phyloP scores from a whole-genome alignment of 64 coral and sea anemone genomes.

The Montipora cactus region DNA sequence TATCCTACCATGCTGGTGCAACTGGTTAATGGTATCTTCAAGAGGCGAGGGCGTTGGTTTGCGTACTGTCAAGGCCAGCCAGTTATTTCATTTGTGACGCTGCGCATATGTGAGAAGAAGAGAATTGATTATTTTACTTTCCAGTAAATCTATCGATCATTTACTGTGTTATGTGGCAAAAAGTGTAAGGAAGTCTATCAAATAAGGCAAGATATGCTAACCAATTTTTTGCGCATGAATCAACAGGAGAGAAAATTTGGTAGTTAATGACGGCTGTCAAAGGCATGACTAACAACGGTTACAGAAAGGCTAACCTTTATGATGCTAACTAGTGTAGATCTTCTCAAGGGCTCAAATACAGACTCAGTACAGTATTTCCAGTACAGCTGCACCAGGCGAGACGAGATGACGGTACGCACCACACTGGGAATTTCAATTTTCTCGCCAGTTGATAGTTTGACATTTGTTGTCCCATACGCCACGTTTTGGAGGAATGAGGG shows the following conservation, averaged over 20 bases:
- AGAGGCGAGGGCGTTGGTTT: conserved; percentile 61
- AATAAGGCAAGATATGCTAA: not conserved
- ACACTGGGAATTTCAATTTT: conserved; percentile 56
- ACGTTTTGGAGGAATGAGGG: conserved; percentile 42
- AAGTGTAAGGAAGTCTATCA: not conserved
- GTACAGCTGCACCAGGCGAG: conserved; percentile 40
- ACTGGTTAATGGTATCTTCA: conserved; percentile 14
- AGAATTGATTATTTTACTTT: not conserved
- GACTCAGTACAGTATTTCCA: not conserved
- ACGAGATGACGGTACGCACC: conserved; percentile 22
- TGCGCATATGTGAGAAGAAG: not conserved
- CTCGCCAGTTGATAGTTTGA: conserved; percentile 40
- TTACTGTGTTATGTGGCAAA: not conserved
- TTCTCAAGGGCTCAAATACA: conserved; percentile 13
- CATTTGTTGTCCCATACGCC: conserved; percentile 37
- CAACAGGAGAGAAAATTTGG: not conserved
- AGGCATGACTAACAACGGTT: not conserved
- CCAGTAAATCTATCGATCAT: not conserved
- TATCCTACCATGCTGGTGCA: not conserved
- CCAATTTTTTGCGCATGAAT: too few relatives aligned
- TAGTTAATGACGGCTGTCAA: not conserved
- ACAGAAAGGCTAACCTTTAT: conserved; percentile 24
- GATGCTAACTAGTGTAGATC: conserved; percentile 39
- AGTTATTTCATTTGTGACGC: conserved; percentile 56
- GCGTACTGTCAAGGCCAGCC: conserved; percentile 55